Percentiles rank a stretch among this genome's conserved stretches.
These are phyloP conservation scores for Lepidocolaptes lacrymiger DNA, from an alignment of 2,797 vertebrate species.

Conservation along the genomic window DNA sequence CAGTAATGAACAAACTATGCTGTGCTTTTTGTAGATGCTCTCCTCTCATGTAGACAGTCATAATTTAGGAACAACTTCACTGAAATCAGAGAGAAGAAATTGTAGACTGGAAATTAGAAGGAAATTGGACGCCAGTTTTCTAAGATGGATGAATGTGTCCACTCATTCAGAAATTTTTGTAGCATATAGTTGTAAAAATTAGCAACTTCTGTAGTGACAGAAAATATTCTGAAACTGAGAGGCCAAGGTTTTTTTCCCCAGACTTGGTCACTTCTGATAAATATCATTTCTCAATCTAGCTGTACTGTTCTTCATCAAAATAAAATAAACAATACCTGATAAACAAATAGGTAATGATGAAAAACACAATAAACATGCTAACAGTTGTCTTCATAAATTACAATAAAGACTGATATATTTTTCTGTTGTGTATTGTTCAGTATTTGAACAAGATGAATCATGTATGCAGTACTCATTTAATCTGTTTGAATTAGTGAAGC, in stretches of 20 bases:
- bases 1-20: neutral
- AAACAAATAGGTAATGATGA: neutral
- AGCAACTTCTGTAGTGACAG: neutral
- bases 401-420: neutral
- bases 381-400: neutral
- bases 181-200: neutral
- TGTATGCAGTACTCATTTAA: neutral
- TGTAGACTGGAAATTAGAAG: neutral
- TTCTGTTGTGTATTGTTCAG: neutral
- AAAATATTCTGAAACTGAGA: neutral
- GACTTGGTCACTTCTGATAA: neutral
- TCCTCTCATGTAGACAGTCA: neutral
- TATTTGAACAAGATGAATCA: conserved; percentile 12
- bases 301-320: neutral
- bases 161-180: neutral
- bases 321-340: neutral
- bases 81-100: neutral
- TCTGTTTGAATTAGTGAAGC: neutral
- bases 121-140: neutral
- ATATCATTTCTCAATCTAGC: neutral
- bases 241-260: neutral
- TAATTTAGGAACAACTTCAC: neutral
- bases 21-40: neutral
- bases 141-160: neutral
- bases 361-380: neutral